Conservation (phyloP, 23 tunicate species). For the Halocynthia aurantium region DNA sequence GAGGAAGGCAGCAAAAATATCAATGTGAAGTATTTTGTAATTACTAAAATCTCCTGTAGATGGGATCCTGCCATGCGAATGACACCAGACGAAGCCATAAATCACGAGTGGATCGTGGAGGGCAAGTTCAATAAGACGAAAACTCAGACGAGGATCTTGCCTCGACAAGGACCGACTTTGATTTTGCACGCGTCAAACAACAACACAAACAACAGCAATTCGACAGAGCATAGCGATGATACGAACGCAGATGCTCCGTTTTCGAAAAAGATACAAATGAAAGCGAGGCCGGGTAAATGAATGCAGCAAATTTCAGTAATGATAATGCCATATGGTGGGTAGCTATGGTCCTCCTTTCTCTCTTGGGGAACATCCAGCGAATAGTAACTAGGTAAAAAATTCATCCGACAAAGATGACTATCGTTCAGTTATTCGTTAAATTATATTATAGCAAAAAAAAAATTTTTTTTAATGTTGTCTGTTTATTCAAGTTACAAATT, state of each 20-base stretch:
- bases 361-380: too few relatives aligned
- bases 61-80: constrained; percentile 77
- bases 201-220: neutral
- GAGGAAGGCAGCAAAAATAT: neutral
- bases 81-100: constrained; percentile 91
- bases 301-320: neutral
- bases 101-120: constrained; percentile 88
- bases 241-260: neutral
- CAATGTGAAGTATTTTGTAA: neutral
- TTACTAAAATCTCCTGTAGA: constrained; percentile 12
- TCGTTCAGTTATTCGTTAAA: too few relatives aligned
- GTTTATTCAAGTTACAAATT: too few relatives aligned
- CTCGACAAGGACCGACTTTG: constrained; percentile 1
- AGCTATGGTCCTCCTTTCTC: neutral
- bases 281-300: constrained; percentile 1
- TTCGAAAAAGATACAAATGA: constrained; percentile 14
- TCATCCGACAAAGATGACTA: too few relatives aligned
- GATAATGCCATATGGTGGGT: neutral
- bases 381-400: too few relatives aligned
- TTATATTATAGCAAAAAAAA: too few relatives aligned
- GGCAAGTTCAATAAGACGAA: constrained; percentile 73
- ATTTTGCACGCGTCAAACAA: neutral
- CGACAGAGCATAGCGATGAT: neutral
- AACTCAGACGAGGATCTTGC: constrained; percentile 34
- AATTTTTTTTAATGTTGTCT: too few relatives aligned